Percentiles rank a stretch among this genome's conserved stretches.
These are phyloP conservation scores for Lucilia sericata DNA, from an alignment of 1,140 invertebrate genomes.

Conservation along the genomic window DNA sequence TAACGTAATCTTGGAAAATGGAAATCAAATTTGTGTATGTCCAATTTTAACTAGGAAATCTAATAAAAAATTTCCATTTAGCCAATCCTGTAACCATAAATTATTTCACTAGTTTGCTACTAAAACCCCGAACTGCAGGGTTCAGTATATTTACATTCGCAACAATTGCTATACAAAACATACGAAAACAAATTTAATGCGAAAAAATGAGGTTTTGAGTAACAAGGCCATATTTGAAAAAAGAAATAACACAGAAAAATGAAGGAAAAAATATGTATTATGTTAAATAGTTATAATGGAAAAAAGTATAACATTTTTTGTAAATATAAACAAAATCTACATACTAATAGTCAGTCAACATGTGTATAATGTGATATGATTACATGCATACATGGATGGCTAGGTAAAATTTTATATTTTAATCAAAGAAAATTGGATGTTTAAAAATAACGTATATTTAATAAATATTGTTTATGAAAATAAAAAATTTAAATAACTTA, in stretches of 20 bases:
- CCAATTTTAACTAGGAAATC: no score
- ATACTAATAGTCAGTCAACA: neutral
- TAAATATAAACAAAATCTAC: neutral
- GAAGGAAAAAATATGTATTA: neutral
- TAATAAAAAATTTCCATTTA: no score
- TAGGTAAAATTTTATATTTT: neutral
- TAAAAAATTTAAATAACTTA: no score
- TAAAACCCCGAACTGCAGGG: no score
- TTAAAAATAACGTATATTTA: no score
- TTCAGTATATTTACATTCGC: no score
- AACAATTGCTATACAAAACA: neutral
- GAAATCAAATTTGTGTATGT: no score
- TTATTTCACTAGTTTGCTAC: no score
- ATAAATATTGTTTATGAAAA: no score
- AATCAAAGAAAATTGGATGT: neutral
- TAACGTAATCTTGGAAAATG: no score
- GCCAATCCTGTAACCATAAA: no score
- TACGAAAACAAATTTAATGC: neutral
- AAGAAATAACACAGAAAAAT: neutral
- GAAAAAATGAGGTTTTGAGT: constrained; percentile 29
- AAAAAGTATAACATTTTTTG: neutral
- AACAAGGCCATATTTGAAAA: constrained; percentile 2
- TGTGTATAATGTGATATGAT: neutral
- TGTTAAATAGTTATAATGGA: constrained; percentile 5
- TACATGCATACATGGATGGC: no score